These are phyloP conservation scores for Anser brachyrhynchus DNA, from an alignment of 2,113 vertebrate species.

Conservation along the genomic window DNA sequence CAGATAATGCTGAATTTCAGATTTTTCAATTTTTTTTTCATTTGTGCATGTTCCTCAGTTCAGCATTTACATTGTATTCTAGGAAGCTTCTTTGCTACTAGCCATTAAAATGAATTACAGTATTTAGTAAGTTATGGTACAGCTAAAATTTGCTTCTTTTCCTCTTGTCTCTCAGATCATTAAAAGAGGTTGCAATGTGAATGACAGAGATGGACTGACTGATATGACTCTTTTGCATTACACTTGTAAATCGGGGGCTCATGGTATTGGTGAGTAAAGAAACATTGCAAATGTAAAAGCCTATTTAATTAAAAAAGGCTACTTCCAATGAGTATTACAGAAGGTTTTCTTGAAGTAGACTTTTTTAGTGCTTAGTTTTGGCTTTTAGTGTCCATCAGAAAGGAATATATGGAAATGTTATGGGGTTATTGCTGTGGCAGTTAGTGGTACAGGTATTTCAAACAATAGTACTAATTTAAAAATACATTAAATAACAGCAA, in stretches of 20 bases:
- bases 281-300: background rate
- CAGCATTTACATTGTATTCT: background rate
- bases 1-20: background rate
- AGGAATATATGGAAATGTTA: background rate
- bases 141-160: background rate
- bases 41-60: background rate
- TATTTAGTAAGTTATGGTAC: background rate
- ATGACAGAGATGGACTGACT: conserved; percentile 94
- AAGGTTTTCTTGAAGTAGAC: background rate
- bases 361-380: background rate
- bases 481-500: background rate
- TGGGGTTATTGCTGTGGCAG: rapidly evolving
- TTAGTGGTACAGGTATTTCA: background rate
- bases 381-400: background rate
- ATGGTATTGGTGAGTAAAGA: conserved; percentile 89
- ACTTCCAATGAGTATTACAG: background rate
- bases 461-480: background rate
- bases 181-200: conserved; percentile 93
- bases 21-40: background rate
- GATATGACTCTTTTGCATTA: conserved; percentile 98
- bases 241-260: conserved; percentile 96
- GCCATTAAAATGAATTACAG: background rate
- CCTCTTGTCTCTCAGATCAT: conserved; percentile 82
- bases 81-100: background rate
- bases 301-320: background rate